Conservation (phyloP, 2,797 vertebrate genomes). For the Megalops cyprinoides region DNA sequence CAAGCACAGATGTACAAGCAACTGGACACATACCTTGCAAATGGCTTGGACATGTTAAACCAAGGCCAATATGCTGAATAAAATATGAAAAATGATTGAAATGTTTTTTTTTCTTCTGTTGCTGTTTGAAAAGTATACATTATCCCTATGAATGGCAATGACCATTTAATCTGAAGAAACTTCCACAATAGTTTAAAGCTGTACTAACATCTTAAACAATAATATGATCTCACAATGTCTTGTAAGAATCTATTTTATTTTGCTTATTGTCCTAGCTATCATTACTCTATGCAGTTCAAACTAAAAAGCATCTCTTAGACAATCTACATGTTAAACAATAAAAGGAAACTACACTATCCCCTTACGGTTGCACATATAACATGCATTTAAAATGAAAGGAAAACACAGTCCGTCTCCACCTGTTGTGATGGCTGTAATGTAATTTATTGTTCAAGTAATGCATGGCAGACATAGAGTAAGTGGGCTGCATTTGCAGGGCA, state of each 20-base stretch:
- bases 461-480: conserved; percentile 62
- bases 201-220: too few relatives aligned
- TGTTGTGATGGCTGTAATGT: conserved; percentile 67
- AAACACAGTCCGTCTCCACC: conserved; percentile 69
- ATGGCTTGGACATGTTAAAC: conserved; percentile 60
- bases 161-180: conserved; percentile 12
- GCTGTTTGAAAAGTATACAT: conserved; percentile 34
- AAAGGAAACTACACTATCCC: conserved; percentile 45
- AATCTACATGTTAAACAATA: too few relatives aligned
- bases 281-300: background rate
- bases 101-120: conserved; percentile 43
- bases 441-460: conserved; percentile 59
- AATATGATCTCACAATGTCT: too few relatives aligned
- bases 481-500: conserved; percentile 75
- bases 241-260: too few relatives aligned
- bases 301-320: conserved; percentile 15
- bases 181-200: conserved; percentile 17
- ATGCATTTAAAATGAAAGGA: conserved; percentile 61
- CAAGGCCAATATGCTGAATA: conserved; percentile 60
- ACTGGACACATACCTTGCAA: conserved; percentile 48
- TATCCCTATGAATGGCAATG: conserved; percentile 1
- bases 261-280: too few relatives aligned
- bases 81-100: conserved; percentile 54
- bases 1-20: background rate
- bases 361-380: conserved; percentile 56